Evolutionary conservation across 2,888 invertebrate genomes (phyloP), one percentile per base, ranked within the genome.

Genomic region (Silvanus unidentatus): DNA sequence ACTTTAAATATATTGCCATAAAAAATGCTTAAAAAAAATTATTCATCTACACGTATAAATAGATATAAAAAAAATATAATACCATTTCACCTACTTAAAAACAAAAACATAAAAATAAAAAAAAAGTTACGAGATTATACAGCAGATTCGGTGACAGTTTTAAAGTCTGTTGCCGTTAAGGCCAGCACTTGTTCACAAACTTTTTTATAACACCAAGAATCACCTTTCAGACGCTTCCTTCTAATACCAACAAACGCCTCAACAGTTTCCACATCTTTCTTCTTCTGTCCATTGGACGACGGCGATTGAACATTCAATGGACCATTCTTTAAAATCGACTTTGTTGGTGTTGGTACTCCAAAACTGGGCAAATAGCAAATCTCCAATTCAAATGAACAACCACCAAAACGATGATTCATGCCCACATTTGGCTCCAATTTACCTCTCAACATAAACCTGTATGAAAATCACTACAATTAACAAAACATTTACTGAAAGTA

Each of bases 181-280:
- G 78, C 76, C 16, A 81, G 66, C 16, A 88, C 79, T 65, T 86
- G 81, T 68, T 88, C 86, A 65, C 86, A 86, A 27, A 87, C 79
- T 53, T 77, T 79, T 66, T 88, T 88, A 70, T 89, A 89, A 52
- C 83, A 80, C 86, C 88, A 88, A 1, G 84, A 80, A 64, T 88
- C 85, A 0, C 88, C 88, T 63, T 81, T 83, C 35, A 88, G 76
- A 28, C 88, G 73, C 63, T 87, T 88, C 44, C 88, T 74, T 43
- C 81, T 74, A 44, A 88, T 81, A 16, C 86, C 87, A 2, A 81
- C 77, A 36, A 74, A 53, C 2, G 53, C 42, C 10, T 42, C 35
- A 28, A 9, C 6, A 38, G 39, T 42, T 3, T n/a, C 16, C 2
- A 2, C 9, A n/a, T 41, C 30, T 12, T 16, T 34, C 9, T 43